Conservation (phyloP, 2,888 invertebrate genomes). For the Melikaiella ostensackeni region DNA sequence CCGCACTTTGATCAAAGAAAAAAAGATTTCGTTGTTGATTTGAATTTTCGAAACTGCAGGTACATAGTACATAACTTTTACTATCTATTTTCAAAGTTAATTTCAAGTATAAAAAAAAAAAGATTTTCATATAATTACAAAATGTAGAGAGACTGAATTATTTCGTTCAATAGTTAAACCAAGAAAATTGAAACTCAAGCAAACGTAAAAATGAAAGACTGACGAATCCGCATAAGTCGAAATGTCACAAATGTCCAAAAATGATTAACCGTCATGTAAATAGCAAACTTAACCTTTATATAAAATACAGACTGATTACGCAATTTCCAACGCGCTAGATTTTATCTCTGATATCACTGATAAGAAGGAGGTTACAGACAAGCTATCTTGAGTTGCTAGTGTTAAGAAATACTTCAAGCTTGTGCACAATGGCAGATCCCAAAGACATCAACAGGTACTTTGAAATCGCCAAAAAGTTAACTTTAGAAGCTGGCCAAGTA, state of each 20-base stretch:
- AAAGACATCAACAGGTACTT: conserved; percentile 62
- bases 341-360: conserved; percentile 57
- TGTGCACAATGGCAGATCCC: conserved; percentile 59
- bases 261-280: conserved; percentile 8
- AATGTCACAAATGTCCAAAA: neutral
- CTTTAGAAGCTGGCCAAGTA: conserved; percentile 67
- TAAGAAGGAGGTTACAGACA: conserved; percentile 53
- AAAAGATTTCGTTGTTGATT: too few species aligned
- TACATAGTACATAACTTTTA: too few species aligned
- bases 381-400: conserved; percentile 42
- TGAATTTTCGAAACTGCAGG: too few species aligned
- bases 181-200: too few species aligned
- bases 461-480: conserved; percentile 62
- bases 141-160: too few species aligned
- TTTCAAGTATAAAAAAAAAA: too few species aligned
- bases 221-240: neutral
- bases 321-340: neutral
- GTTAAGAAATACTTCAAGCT: conserved; percentile 56
- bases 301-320: neutral
- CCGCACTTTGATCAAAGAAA: too few species aligned
- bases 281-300: conserved; percentile 14
- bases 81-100: too few species aligned
- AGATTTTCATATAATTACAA: too few species aligned
- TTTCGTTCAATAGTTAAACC: too few species aligned
- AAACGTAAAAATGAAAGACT: neutral